Evolutionary conservation across 2,797 vertebrate species (phyloP), one percentile per base, ranked within the genome.

Genomic region (Anas capensis): DNA sequence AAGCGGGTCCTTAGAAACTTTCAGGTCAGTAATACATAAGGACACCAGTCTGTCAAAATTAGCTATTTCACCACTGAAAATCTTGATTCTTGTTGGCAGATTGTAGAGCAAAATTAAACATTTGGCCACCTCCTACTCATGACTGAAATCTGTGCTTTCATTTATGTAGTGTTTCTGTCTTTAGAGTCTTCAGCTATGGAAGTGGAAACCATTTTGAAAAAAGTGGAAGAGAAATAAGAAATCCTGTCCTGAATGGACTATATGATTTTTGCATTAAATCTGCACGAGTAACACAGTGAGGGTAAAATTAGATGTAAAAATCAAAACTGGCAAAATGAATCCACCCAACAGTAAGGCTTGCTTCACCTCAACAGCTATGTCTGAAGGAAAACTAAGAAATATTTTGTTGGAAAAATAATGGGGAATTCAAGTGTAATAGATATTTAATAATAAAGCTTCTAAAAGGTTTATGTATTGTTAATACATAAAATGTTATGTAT

Each of bases 161-260:
- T 4, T 60, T 20, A 20, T 77, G 31, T 68, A 16, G 10, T 33
- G 80, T 90, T 80, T 81, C 51, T n/a, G 34, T 24, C 33, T n/a
- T 82, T 87, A 48, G 29, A 88, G 8, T 64, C 64, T 95, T 84
- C 56, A 66, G 1, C 8, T 69, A n/a, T 75, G 73, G 66, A 84
- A 64, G 24, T 44, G 24, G 31, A 91, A 86, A 80, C 23, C 46
- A 26, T 33, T 80, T 54, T 48, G 20, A 29, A 58, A 93, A 36
- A 83, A 40, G 31, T 65, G 40, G 33, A 83, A 87, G 57, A 62
- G 10, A 49, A n/a, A 10, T 9, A 29, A 80, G 29, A 40, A 90
- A 24, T 8, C 15, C 20, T 49, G 54, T 16, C 20, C 14, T 3
- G 1, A 81, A 46, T 0, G 0, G 26, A 24, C 58, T 70, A 6